A percentile compares a stretch with the other conserved stretches of the same genome.
Conservation (phyloP, 2,888 invertebrate genomes). For the Homarus gammarus region DNA sequence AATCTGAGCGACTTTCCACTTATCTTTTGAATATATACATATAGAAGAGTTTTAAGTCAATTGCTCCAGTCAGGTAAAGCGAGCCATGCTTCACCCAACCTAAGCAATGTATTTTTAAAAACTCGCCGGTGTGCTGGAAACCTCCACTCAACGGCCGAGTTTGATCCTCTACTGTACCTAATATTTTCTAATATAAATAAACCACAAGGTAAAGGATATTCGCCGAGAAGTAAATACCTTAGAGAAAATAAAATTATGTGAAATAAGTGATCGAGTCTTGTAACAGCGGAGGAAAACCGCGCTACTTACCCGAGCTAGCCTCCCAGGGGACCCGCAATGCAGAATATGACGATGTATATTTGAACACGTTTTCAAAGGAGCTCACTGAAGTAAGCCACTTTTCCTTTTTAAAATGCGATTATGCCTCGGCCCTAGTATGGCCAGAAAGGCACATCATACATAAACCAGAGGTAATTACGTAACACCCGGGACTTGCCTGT, state of each 20-base stretch:
- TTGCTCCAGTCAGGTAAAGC: no score
- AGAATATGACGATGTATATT: slow-evolving; percentile 61
- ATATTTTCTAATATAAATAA: neutral
- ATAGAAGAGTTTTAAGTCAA: no score
- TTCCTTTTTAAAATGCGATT: slow-evolving; percentile 60
- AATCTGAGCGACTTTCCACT: no score
- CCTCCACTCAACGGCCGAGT: no score
- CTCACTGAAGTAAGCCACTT: slow-evolving; percentile 60
- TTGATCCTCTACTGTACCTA: neutral
- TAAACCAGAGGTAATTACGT: slow-evolving; percentile 52
- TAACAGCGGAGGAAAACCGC: slow-evolving; percentile 9
- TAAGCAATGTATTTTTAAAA: no score
- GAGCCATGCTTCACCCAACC: no score
- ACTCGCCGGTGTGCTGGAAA: no score
- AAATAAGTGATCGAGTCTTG: neutral
- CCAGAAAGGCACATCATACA: slow-evolving; percentile 50
- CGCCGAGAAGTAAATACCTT: no score
- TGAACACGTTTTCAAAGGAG: slow-evolving; percentile 62
- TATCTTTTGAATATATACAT: no score
- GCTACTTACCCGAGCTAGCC: slow-evolving; percentile 27
- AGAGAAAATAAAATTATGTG: no score
- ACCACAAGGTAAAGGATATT: no score
- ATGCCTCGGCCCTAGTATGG: slow-evolving; percentile 41
- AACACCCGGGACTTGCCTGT: slow-evolving; percentile 42
- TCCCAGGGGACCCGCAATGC: slow-evolving; percentile 40